Base-by-base conservation (phyloP, 2,797 vertebrate genomes). In the Sebastes variabilis region DNA sequence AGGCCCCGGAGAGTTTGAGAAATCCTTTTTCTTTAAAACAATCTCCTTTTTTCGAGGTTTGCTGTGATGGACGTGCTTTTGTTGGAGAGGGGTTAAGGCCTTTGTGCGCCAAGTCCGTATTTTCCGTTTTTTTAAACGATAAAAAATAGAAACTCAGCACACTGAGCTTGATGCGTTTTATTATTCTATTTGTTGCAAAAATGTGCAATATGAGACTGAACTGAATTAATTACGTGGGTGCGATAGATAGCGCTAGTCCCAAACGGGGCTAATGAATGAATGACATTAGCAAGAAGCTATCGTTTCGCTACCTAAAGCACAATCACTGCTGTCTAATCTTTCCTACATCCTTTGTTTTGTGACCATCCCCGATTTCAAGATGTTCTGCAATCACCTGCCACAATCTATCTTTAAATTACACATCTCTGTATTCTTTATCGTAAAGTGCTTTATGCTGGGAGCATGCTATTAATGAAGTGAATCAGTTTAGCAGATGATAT, bases 1-100 rank as follows among this genome's bases (percentile, higher is more conserved):
- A 77, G 92, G 94, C 94, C 91, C 94, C 92, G 94, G 93, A 89
- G 87, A 83, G 72, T 86, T 77, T 88, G 84, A 81, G 95, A 85
- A 61, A 73, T 54, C 56, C 24, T 42, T 73, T 46, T 65, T 68
- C 36, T 83, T 82, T 42, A n/a, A 85, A 84, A 77, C 79, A 54
- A 42, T 61, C 72, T 82, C 59, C 68, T 66, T 67, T 56, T 27
- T 22, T 27, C 34, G 1, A 73, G 27, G 84, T 89, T 89, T 92
- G 92, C 88, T 88, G 89, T 92, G 88, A 67, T 87, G 82, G 79
- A 55, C 5, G 13, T 83, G 59, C 24, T 78, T 60, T 71, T 73
- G 29, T 56, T 59, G 22, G 64, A 66, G 74, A 75, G 49, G 24
- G 49, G 14, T 52, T 10, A 6, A 36, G 60, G 30, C 60, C 32